These are phyloP conservation scores for Amazona vittata DNA, from an alignment of 2,113 vertebrate species.

Conservation along the genomic window DNA sequence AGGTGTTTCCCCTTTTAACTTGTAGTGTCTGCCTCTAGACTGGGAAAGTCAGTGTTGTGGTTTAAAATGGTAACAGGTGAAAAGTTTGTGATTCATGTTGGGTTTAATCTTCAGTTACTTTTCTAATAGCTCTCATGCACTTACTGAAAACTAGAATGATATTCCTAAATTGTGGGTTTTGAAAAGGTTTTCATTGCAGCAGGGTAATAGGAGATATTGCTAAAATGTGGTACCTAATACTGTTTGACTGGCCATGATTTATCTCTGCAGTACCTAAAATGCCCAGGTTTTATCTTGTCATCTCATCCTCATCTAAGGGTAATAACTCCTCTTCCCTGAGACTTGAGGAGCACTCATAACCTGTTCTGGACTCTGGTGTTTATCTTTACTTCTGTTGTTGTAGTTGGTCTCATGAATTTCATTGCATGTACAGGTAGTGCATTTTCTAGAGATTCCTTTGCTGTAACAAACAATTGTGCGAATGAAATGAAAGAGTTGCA, in stretches of 20 bases:
- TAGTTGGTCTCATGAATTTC: background rate
- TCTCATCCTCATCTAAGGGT: background rate
- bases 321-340: background rate
- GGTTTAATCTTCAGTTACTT: background rate
- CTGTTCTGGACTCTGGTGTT: background rate
- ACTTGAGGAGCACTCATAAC: background rate
- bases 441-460: background rate
- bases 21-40: background rate
- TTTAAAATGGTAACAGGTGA: background rate
- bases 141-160: background rate
- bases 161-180: background rate
- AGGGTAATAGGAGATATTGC: background rate
- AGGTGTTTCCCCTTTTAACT: background rate
- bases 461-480: background rate
- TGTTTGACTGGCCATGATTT: background rate
- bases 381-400: background rate
- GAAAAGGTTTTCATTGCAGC: background rate
- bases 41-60: background rate
- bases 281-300: background rate
- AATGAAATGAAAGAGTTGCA: background rate
- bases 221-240: background rate
- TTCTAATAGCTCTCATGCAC: accelerated
- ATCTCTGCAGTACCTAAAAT: background rate
- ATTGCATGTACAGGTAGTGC: background rate
- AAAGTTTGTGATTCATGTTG: background rate